These are phyloP conservation scores for Phocoena phocoena DNA, from an alignment of 2,113 vertebrate genomes.

Conservation along the genomic window DNA sequence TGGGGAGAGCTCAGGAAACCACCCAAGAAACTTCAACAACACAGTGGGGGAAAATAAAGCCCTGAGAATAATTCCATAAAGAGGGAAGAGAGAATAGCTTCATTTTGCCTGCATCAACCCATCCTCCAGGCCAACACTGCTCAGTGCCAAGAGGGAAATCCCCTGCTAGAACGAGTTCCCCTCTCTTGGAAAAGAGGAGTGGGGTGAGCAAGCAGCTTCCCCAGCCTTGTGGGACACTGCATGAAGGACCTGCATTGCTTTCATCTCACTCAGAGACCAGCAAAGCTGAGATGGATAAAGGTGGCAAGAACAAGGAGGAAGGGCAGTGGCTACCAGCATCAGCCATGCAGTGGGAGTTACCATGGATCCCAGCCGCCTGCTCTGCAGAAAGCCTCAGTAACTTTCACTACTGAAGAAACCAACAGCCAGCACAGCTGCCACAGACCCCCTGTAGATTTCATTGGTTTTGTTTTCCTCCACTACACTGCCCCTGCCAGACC, in stretches of 20 bases:
- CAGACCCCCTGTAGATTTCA: not conserved
- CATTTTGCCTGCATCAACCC: not conserved
- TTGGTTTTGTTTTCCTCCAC: not conserved
- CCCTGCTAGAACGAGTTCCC: not conserved
- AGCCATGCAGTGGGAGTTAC: not conserved
- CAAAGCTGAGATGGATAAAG: not conserved
- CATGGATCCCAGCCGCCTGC: not conserved
- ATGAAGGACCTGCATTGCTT: not conserved
- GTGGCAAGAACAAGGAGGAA: not conserved
- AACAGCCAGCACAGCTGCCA: not conserved
- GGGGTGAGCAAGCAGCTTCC: not conserved
- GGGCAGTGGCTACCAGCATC: not conserved
- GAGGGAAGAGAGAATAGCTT: not conserved
- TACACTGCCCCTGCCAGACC: not conserved
- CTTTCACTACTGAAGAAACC: not conserved
- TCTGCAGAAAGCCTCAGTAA: not conserved
- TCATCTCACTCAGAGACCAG: not conserved
- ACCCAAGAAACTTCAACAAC: not conserved
- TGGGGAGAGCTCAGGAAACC: not conserved
- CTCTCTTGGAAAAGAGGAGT: not conserved
- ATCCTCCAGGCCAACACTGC: not conserved
- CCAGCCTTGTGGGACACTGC: not conserved
- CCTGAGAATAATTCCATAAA: not conserved
- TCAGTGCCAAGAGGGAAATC: not conserved
- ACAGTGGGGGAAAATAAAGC: not conserved